Base-by-base conservation (phyloP, 2,888 invertebrate species). In the Leptopterna dolabrata region DNA sequence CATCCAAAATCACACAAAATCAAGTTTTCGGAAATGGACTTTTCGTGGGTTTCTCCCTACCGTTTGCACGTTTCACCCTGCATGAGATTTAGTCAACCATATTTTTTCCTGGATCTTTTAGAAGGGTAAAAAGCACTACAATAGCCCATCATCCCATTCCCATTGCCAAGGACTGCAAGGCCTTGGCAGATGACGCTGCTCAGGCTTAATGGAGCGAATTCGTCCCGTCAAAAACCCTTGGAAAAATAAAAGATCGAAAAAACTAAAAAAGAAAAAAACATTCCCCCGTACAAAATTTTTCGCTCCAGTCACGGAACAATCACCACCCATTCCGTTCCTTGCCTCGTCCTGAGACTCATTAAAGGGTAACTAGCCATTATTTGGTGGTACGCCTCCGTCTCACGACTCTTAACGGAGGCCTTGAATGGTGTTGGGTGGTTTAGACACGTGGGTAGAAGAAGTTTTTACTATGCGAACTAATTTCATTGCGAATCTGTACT, bases 291-390 rank as follows among this genome's bases (percentile, higher is more conserved):
- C 63, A 24, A 24, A 7, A 41, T 73, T 73, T 73, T 30, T 73
- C 73, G 36, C 73, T 73, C 73, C 41, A 30, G 73, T 73, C 73
- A 73, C 73, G 73, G 73, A 36, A 73, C 73, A 73, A 73, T 73
- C 41, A 73, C 73, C 36, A 16, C 41, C 73, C 73, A 30, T 19
- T 13, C 36, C 14, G 30, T 73, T 36, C 19, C 73, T 73, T 73
- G 36, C 2, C 73, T 55, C 11, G 36, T 63, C 24, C 63, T 27
- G 63, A 19, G 24, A 24, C 63, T 63, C 63, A 63, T 63, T 63
- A 63, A 63, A 63, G 63, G 63, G 63, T 63, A 63, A 63, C 63
- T 63, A 63, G 63, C 63, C 63, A 63, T 63, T 63, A 63, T 63
- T 63, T 63, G 63, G 63, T 63, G 63, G 19, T 3, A 24, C 63